Evolutionary conservation across 2,888 invertebrate species (phyloP), one percentile per base, ranked within the genome.

Genomic region (Mythimna impura): DNA sequence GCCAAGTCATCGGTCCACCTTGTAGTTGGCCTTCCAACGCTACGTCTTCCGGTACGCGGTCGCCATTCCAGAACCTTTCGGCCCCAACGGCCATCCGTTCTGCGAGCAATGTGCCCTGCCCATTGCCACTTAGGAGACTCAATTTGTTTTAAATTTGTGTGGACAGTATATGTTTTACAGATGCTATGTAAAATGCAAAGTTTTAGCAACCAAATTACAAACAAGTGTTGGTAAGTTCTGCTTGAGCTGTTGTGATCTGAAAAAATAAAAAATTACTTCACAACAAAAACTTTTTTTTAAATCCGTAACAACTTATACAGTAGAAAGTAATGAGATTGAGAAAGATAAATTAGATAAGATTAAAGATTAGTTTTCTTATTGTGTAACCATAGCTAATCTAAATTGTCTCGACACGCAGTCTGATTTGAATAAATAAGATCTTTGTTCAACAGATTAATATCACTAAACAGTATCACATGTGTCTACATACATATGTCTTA

Each of bases 351-450:
- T 43, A 71, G 54, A 71, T 43, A 43, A 70, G 30, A 54, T 22
- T 34, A 10, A 43, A 70, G 30, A 43, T 34, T 34, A 9, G 30
- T 22, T 55, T 34, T 55, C 54, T 71, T 22, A 40, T 54, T 70
- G 25, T 40, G 14, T n/a, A 69, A 30, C n/a, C 8, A 8, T 12
- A 40, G 25, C 3, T 55, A 22, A 43, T 70, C 55, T 55, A 70
- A 55, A 71, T 43, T 40, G 30, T 12, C 69, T 40, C 54, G 54
- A 71, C 71, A 34, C 30, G 70, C 71, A 43, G 55, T 55, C 22
- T 70, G 14, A 43, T 50, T 72, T 50, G 8, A 60, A 60, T 58
- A 25, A 68, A 67, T 55, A 58, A 14, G n/a, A 22, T 30, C 17
- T 58, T 72, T 25, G 36, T 25, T 47, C 3, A 22, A 0, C 12